Conservation (phyloP, 1,140 invertebrate species). For the Leptoteleia sp. region DNA sequence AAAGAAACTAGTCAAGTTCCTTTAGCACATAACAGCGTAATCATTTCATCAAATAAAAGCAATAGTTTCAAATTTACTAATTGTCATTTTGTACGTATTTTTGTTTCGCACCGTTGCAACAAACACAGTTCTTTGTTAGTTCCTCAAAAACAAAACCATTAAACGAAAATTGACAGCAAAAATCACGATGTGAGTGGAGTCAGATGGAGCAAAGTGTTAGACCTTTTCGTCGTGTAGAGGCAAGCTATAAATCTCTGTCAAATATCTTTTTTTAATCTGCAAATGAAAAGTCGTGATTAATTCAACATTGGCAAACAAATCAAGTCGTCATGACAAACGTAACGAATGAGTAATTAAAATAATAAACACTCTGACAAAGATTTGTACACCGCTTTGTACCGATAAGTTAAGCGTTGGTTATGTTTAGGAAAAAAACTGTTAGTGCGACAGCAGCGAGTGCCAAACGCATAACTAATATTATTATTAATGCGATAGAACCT, state of each 20-base stretch:
- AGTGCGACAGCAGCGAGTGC: constrained; percentile 59
- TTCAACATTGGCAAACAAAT: constrained; percentile 14
- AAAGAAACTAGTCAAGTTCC: no score
- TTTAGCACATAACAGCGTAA: no score
- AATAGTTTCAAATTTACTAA: no score
- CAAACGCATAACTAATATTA: constrained; percentile 58
- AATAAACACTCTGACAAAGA: constrained; percentile 61
- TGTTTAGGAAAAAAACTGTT: constrained; percentile 56
- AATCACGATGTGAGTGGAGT: constrained; percentile 46
- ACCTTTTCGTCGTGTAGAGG: constrained; percentile 55
- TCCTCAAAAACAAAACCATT: constrained; percentile 52
- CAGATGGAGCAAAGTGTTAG: constrained; percentile 60
- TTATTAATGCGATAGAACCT: constrained; percentile 40
- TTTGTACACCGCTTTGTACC: constrained; percentile 45
- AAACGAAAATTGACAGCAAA: constrained; percentile 57
- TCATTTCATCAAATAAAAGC: no score
- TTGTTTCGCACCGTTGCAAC: constrained; percentile 76
- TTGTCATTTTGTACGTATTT: no score
- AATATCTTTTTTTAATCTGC: constrained; percentile 55
- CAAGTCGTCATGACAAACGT: no score
- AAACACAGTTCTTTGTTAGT: constrained; percentile 78
- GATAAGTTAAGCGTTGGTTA: constrained; percentile 61
- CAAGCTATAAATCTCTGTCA: constrained; percentile 63
- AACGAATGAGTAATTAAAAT: no score
- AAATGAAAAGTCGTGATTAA: constrained; percentile 43